These are phyloP conservation scores for Lerista edwardsae DNA, from an alignment of 2,797 vertebrate species.

Conservation along the genomic window DNA sequence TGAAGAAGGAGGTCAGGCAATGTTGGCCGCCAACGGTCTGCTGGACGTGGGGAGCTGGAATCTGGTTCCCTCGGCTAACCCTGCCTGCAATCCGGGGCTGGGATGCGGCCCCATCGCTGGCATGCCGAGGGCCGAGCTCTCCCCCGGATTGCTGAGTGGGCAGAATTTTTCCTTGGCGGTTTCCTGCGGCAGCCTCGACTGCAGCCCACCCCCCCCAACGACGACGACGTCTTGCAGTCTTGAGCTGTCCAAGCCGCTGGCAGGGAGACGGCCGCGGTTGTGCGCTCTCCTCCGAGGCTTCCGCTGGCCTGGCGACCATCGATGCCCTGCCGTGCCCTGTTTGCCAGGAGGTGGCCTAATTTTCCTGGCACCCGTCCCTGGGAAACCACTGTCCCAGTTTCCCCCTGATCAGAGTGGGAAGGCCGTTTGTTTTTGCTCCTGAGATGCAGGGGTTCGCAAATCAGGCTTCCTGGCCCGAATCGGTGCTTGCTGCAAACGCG, in stretches of 20 bases:
- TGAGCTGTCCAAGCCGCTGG: no score
- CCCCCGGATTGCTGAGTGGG: conserved; percentile 46
- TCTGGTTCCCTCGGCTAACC: conserved; percentile 33
- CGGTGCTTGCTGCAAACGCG: background rate
- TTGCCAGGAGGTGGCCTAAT: no score
- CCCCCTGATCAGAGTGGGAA: background rate
- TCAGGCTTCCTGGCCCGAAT: background rate
- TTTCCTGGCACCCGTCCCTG: background rate
- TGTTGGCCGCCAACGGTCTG: conserved; percentile 44
- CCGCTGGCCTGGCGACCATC: background rate
- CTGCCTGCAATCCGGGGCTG: conserved; percentile 26
- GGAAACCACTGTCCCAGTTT: background rate
- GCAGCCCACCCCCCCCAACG: no score
- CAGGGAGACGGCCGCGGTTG: fast-evolving
- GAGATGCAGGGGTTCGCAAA: no score
- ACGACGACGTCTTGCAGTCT: no score
- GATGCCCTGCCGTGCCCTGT: background rate
- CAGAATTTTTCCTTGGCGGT: background rate
- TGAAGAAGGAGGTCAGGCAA: conserved; percentile 30
- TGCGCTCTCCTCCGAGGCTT: background rate
- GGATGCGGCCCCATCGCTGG: conserved; percentile 9
- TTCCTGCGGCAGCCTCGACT: background rate
- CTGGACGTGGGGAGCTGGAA: conserved; percentile 42
- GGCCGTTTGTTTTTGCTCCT: no score
- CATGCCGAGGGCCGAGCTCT: conserved; percentile 3